Evolutionary conservation across 2,888 invertebrate genomes (phyloP).

Genomic region (Apodemia hepburni): DNA sequence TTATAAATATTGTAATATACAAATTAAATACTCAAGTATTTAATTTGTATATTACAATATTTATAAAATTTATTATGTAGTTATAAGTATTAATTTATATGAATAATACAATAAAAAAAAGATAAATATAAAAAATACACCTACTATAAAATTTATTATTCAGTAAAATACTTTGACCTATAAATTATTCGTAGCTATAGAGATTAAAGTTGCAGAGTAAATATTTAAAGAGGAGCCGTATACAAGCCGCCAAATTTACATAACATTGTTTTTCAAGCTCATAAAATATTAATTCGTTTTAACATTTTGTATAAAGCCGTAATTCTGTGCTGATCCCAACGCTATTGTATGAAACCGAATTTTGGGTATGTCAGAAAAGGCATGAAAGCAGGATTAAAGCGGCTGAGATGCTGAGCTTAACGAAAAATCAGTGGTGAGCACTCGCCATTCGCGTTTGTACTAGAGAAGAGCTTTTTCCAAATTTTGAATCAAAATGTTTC

Average conservation of each 20-base stretch:
- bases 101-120: no score
- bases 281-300: slow-evolving; percentile 1
- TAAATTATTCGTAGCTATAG: background rate
- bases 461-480: no score
- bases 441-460: no score
- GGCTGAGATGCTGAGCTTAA: background rate
- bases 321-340: background rate
- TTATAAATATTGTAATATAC: no score
- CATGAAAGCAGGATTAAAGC: background rate
- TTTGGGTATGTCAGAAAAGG: background rate
- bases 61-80: no score
- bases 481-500: no score
- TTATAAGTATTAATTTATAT: no score
- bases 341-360: background rate
- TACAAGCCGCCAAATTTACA: background rate
- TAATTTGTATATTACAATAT: no score
- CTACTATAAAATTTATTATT: background rate
- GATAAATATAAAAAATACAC: no score
- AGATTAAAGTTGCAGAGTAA: background rate
- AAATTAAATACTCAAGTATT: no score
- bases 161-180: background rate
- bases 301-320: background rate
- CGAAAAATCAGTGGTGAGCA: background rate
- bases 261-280: background rate
- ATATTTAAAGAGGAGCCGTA: background rate